These are phyloP conservation scores for Platysteira castanea DNA, from an alignment of 2,113 vertebrate genomes.

Conservation along the genomic window DNA sequence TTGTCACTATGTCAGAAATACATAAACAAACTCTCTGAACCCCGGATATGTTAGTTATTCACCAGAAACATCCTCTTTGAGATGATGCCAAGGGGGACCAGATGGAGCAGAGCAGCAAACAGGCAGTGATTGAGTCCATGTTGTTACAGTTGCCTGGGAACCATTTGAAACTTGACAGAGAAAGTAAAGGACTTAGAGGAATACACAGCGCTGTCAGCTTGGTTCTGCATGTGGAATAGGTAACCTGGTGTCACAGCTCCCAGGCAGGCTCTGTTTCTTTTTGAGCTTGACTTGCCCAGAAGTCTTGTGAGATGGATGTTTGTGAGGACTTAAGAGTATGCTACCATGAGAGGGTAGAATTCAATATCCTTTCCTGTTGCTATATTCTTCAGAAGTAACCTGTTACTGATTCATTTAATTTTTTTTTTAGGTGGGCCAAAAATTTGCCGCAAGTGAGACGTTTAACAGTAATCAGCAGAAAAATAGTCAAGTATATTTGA, in stretches of 20 bases:
- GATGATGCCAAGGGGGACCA: slow-evolving; percentile 43
- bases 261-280: neutral
- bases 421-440: neutral
- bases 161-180: slow-evolving; percentile 56
- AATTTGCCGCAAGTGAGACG: neutral
- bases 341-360: neutral
- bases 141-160: slow-evolving; percentile 69
- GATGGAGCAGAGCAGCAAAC: slow-evolving; percentile 50
- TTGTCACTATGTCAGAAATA: slow-evolving; percentile 21
- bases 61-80: slow-evolving; percentile 59
- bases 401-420: neutral
- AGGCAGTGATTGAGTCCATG: slow-evolving; percentile 53
- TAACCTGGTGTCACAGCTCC: slow-evolving; percentile 11
- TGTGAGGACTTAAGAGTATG: neutral
- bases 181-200: slow-evolving; percentile 34
- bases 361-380: neutral
- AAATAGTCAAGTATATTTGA: neutral
- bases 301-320: neutral
- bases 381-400: neutral
- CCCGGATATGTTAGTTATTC: slow-evolving; percentile 37
- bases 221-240: slow-evolving; percentile 9
- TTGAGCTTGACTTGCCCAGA: neutral
- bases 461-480: neutral
- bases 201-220: slow-evolving; percentile 47
- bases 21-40: slow-evolving; percentile 24